Conservation (phyloP, 2,888 invertebrate species). For the Xanthia icteritia region DNA sequence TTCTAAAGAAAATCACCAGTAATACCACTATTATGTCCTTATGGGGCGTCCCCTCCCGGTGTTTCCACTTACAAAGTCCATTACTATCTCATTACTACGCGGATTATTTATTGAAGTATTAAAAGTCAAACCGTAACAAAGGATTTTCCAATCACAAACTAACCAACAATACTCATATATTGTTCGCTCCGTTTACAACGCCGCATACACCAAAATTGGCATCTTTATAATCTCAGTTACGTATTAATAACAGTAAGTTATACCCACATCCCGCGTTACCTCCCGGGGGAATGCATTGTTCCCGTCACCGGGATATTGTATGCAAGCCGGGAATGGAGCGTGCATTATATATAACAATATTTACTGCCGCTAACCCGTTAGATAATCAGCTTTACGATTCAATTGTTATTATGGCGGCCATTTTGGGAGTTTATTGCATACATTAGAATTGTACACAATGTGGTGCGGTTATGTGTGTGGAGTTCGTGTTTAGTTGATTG, state of each 20-base stretch:
- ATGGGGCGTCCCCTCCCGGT: too few relatives aligned
- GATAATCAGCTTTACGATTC: constrained; percentile 65
- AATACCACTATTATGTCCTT: neutral
- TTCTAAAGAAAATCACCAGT: neutral
- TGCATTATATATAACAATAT: constrained; percentile 66
- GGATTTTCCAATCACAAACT: constrained; percentile 15
- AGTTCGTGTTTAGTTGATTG: constrained; percentile 16
- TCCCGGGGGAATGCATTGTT: constrained; percentile 74
- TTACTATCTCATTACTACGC: constrained; percentile 15
- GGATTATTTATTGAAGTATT: constrained; percentile 8
- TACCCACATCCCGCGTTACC: constrained; percentile 62
- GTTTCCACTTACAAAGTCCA: neutral
- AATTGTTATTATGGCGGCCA: constrained; percentile 53
- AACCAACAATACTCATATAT: constrained; percentile 33
- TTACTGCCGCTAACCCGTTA: constrained; percentile 56
- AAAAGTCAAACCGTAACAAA: constrained; percentile 33
- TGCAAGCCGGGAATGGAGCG: constrained; percentile 59
- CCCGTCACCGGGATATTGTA: constrained; percentile 65
- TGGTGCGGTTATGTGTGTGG: constrained; percentile 12
- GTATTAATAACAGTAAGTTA: constrained; percentile 72
- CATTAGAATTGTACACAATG: constrained; percentile 37
- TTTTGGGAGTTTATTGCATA: constrained; percentile 41
- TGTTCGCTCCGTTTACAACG: constrained; percentile 35
- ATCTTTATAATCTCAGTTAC: constrained; percentile 68
- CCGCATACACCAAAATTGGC: constrained; percentile 65